phyloP scores from a whole-genome alignment of 2,888 invertebrate species.

The Brachyptera putata region DNA sequence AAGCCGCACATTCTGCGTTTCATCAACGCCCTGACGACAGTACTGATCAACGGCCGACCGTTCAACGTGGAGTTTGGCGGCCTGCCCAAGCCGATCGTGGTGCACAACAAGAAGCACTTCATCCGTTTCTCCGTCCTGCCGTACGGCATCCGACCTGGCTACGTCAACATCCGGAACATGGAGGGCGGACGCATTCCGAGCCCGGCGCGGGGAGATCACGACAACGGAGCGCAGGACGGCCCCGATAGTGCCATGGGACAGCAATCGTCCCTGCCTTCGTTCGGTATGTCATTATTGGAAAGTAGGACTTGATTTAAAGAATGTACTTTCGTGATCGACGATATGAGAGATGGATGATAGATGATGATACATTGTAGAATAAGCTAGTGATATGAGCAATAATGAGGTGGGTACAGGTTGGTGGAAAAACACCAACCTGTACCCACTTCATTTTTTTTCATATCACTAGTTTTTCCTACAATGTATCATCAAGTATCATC shows the following conservation, averaged over 20 bases:
- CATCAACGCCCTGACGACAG: constrained; percentile 70
- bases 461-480: too few species aligned
- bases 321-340: too few species aligned
- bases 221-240: constrained; percentile 40
- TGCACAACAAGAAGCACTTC: constrained; percentile 73
- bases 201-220: constrained; percentile 36
- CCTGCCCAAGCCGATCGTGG: constrained; percentile 69
- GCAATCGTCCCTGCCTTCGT: constrained; percentile 41
- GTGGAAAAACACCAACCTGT: too few species aligned
- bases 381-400: too few species aligned
- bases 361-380: too few species aligned
- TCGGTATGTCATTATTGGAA: constrained; percentile 36
- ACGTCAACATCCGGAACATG: constrained; percentile 67
- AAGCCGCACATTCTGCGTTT: constrained; percentile 73
- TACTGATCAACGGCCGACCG: constrained; percentile 72
- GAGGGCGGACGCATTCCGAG: constrained; percentile 51
- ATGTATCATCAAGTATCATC: too few species aligned
- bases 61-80: constrained; percentile 75
- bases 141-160: constrained; percentile 65
- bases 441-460: too few species aligned
- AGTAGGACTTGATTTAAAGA: too few species aligned
- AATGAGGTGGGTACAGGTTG: too few species aligned
- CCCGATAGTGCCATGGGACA: constrained; percentile 30
- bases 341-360: too few species aligned
- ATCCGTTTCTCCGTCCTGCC: constrained; percentile 77